These are phyloP conservation scores for Seriola aureovittata DNA, from an alignment of 2,113 vertebrate species.

Conservation along the genomic window DNA sequence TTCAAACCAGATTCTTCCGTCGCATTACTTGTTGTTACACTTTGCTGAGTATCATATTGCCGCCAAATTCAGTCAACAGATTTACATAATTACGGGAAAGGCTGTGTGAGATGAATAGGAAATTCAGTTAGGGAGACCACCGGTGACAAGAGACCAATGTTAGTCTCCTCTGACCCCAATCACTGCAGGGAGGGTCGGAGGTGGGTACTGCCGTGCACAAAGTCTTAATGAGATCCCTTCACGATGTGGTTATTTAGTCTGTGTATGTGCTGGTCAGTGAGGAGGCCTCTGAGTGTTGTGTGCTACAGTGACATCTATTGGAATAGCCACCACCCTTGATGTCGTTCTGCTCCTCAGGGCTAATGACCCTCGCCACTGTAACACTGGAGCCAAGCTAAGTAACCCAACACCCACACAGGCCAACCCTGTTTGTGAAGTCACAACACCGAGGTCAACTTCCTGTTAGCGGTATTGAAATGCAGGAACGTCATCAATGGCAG, in stretches of 20 bases:
- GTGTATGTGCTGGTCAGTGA: conserved; percentile 15
- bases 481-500: conserved; percentile 66
- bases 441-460: conserved; percentile 73
- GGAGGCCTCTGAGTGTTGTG: conserved; percentile 5
- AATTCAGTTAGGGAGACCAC: conserved; percentile 83
- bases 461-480: conserved; percentile 70
- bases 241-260: conserved; percentile 12
- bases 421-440: conserved; percentile 65
- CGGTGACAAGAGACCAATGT: conserved; percentile 70
- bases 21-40: conserved; percentile 77
- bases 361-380: conserved; percentile 58
- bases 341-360: conserved; percentile 37
- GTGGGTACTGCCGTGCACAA: conserved; percentile 18
- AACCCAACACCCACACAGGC: conserved; percentile 66
- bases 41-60: conserved; percentile 79
- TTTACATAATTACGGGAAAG: conserved; percentile 85
- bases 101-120: conserved; percentile 77
- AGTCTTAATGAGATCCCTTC: conserved; percentile 43
- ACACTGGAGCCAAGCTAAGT: conserved; percentile 58
- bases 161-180: conserved; percentile 67
- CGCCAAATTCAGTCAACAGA: conserved; percentile 81
- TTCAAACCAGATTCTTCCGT: conserved; percentile 78
- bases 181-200: conserved; percentile 33
- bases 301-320: conserved; percentile 74
- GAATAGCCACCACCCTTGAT: conserved; percentile 44